Percentiles rank a stretch among this genome's conserved stretches.
phyloP scores from a whole-genome alignment of 2,888 invertebrate species.

The Mythimna pallens region DNA sequence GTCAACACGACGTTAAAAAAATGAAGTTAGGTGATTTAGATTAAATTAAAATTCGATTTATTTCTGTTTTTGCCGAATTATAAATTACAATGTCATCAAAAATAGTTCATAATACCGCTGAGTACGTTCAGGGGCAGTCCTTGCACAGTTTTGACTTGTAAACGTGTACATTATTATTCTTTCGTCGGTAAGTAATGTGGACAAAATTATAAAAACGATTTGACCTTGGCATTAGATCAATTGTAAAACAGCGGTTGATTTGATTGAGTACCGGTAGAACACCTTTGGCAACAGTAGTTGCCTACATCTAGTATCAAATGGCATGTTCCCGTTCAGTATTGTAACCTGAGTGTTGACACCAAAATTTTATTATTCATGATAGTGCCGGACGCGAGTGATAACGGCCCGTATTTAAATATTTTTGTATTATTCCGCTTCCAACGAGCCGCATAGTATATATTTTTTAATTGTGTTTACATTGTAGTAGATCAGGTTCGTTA shows the following conservation, averaged over 20 bases:
- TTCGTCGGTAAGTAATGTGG: slow-evolving; percentile 44
- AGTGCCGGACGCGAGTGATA: slow-evolving; percentile 11
- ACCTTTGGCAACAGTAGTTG: slow-evolving; percentile 63
- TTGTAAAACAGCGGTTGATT: slow-evolving; percentile 68
- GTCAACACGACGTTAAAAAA: slow-evolving; percentile 56
- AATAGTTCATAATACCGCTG: slow-evolving; percentile 27
- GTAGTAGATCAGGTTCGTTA: background rate
- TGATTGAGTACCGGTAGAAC: slow-evolving; percentile 61
- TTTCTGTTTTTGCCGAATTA: slow-evolving; percentile 24
- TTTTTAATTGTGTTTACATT: background rate
- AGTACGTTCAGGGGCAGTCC: slow-evolving; percentile 21
- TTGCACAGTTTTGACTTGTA: slow-evolving; percentile 26
- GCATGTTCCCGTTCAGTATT: slow-evolving; percentile 14
- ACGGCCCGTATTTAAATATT: background rate
- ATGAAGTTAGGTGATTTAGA: slow-evolving; percentile 40
- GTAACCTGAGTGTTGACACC: slow-evolving; percentile 25
- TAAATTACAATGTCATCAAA: slow-evolving; percentile 55
- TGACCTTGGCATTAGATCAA: slow-evolving; percentile 69
- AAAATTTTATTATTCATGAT: slow-evolving; percentile 12
- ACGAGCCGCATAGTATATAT: background rate
- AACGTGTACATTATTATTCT: slow-evolving; percentile 29
- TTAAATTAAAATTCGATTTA: slow-evolving; percentile 40
- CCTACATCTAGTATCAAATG: slow-evolving; percentile 21
- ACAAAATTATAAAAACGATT: slow-evolving; percentile 48
- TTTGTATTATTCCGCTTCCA: background rate